Percentiles rank a stretch among this genome's conserved stretches.
Evolutionary conservation across 2,113 vertebrate species (phyloP).

Genomic region (Setophaga coronata): DNA sequence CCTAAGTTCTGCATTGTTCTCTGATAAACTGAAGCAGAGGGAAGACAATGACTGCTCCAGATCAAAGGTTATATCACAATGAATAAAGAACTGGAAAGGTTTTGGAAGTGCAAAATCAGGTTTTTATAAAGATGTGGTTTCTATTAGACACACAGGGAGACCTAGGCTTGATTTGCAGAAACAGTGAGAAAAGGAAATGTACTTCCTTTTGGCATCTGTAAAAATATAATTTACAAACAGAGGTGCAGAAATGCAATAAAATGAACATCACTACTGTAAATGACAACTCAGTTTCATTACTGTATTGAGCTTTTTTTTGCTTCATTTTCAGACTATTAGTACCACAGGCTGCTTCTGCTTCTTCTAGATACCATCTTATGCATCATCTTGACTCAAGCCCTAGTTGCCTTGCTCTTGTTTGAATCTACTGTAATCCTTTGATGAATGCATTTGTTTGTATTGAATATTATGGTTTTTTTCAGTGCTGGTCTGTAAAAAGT

Average conservation of each 20-base stretch:
- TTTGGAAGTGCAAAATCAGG: background rate
- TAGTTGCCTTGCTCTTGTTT: background rate
- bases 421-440: background rate
- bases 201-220: background rate
- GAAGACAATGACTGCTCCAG: background rate
- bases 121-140: background rate
- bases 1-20: background rate
- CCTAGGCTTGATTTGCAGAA: background rate
- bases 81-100: background rate
- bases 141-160: background rate
- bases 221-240: background rate
- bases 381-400: background rate
- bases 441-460: background rate
- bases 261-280: background rate
- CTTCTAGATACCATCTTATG: background rate
- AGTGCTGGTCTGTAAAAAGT: background rate
- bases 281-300: background rate
- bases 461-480: background rate
- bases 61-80: background rate
- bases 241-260: background rate
- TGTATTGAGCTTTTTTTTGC: background rate
- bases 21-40: background rate
- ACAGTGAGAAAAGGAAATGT: background rate
- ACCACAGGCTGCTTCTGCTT: background rate
- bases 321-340: background rate